Percentiles rank a stretch among this genome's conserved stretches.
phyloP scores from a whole-genome alignment of 2,113 vertebrate species.

The Salvelinus sp. region DNA sequence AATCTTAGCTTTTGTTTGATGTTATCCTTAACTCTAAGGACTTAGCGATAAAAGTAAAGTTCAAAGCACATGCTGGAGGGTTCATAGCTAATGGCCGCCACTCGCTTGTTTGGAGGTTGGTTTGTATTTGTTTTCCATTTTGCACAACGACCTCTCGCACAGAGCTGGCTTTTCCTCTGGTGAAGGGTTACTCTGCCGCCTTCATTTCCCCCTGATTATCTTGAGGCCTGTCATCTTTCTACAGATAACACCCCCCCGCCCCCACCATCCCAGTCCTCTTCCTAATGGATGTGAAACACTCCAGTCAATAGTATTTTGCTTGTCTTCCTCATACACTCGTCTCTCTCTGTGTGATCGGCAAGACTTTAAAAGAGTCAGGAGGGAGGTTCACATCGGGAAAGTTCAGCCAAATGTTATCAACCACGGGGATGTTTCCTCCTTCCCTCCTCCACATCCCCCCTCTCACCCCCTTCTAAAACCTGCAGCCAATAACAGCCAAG shows the following conservation, averaged over 20 bases:
- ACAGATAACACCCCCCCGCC: conserved; percentile 11
- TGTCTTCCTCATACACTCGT: conserved; percentile 79
- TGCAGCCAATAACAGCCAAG: conserved; percentile 83
- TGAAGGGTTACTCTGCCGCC: conserved; percentile 73
- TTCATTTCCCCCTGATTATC: conserved; percentile 85
- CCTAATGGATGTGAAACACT: conserved; percentile 87
- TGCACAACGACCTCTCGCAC: conserved; percentile 71
- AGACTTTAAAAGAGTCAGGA: conserved; percentile 85
- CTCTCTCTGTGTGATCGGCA: conserved; percentile 75
- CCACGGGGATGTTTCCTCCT: conserved; percentile 83
- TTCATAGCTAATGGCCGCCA: conserved; percentile 32
- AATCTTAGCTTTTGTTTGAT: background rate
- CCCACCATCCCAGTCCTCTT: conserved; percentile 67
- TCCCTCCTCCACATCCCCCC: conserved; percentile 28
- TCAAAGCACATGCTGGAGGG: background rate
- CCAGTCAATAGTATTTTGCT: conserved; percentile 91
- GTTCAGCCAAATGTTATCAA: conserved; percentile 99
- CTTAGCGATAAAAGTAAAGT: background rate
- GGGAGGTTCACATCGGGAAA: conserved; percentile 93
- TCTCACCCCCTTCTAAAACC: conserved; percentile 63
- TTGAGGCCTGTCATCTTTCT: conserved; percentile 84
- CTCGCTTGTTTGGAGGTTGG: conserved; percentile 29
- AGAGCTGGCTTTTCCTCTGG: conserved; percentile 63
- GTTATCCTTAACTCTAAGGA: background rate
- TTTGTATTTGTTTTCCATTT: conserved; percentile 62